Evolutionary conservation across 1,140 invertebrate genomes (phyloP).

Genomic region (Tetramorium alpestre): DNA sequence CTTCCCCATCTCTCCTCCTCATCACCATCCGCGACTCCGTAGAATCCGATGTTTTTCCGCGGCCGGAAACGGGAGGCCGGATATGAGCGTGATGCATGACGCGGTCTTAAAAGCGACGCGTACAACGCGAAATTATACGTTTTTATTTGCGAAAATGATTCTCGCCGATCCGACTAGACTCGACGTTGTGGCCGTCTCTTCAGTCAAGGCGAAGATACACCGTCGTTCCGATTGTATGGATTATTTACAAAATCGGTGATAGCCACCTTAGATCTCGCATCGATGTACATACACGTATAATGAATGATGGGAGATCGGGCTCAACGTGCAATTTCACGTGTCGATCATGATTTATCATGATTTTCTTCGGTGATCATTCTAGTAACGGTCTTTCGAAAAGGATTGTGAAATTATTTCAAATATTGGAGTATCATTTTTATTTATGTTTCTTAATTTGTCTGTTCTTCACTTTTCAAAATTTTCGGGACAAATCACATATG

Average conservation of each 20-base stretch:
- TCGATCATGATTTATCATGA: neutral
- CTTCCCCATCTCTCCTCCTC: neutral
- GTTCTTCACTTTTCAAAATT: neutral
- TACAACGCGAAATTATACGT: slow-evolving; percentile 38
- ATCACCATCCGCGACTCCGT: neutral
- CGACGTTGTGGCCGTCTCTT: neutral
- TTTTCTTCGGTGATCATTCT: neutral
- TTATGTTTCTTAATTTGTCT: neutral
- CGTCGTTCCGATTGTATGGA: neutral
- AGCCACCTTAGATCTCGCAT: neutral
- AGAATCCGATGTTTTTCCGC: slow-evolving; percentile 41
- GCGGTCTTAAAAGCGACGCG: slow-evolving; percentile 21
- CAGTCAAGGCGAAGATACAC: too few species aligned
- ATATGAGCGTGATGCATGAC: slow-evolving; percentile 63
- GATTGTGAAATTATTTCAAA: neutral
- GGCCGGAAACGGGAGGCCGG: slow-evolving; percentile 61
- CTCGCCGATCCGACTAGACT: neutral
- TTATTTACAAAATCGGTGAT: slow-evolving; percentile 36
- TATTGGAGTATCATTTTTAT: neutral
- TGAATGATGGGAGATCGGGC: neutral
- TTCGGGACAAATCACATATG: neutral
- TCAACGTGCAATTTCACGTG: neutral
- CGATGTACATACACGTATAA: neutral
- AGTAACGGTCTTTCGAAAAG: neutral
- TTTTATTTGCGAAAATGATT: slow-evolving; percentile 21